A percentile compares a stretch with the other conserved stretches of the same genome.
These are phyloP conservation scores for Riparia riparia DNA, from an alignment of 2,113 vertebrate species.

Conservation along the genomic window DNA sequence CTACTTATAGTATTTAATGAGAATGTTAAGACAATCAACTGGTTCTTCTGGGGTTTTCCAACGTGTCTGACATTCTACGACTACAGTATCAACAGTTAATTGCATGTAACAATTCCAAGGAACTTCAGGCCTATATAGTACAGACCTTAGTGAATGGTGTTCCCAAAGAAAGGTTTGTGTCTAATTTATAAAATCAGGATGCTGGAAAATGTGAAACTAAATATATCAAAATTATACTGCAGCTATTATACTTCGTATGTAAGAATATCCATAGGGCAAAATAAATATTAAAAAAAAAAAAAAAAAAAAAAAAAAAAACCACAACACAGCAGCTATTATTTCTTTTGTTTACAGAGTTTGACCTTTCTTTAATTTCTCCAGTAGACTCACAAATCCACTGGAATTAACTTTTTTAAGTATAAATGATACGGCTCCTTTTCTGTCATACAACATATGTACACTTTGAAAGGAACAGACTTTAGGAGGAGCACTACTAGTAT, in stretches of 20 bases:
- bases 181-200: background rate
- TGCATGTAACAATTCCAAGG: background rate
- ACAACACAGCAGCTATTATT: background rate
- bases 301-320: no score
- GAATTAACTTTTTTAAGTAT: background rate
- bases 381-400: background rate
- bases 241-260: background rate
- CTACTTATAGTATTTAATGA: background rate
- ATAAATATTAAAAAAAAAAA: background rate
- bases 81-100: background rate
- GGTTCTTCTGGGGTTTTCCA: background rate
- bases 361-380: background rate
- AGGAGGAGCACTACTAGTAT: background rate
- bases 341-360: background rate
- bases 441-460: background rate
- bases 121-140: background rate
- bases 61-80: background rate
- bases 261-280: background rate
- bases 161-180: background rate
- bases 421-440: background rate
- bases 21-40: background rate
- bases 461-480: background rate
- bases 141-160: background rate
- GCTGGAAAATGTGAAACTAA: background rate
- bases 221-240: background rate